Base-by-base conservation (phyloP, 1,140 invertebrate genomes). In the Megalonaias nervosa region DNA sequence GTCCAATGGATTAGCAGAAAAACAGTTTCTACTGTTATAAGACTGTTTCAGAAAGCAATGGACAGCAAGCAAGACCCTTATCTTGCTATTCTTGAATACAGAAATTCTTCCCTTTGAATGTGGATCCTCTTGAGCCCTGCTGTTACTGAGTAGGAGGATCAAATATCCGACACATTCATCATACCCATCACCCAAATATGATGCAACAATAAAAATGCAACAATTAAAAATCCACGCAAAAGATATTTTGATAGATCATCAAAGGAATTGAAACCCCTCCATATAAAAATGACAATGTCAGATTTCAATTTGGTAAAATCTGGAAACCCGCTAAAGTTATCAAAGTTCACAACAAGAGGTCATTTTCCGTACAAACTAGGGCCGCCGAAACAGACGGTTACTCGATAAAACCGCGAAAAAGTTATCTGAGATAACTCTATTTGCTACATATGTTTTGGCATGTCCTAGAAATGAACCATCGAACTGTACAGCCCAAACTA, bases 21-120 rank as follows among this genome's bases (percentile, higher is more conserved):
- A 72, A 64, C 15, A 3, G 70, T 72, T 15, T 48, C 59, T 16
- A 72, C 64, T 72, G 70, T 23, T 16, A 72, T 62, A 31, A 14
- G 57, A 11, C 17, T 48, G 11, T 5, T 72, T 2, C 21, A n/a
- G 15, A 56, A 64, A 31, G 21, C 70, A 62, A n/a, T 62, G 38
- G 70, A 64, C 23, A 48, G 15, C 16, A 17, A 55, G 38, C 70
- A 61, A 64, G 61, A 72, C 26, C 15, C 26, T 9, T 64, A 48
- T 48, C 23, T 72, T 62, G 21, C 13, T 38, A 4, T 72, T 14
- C 17, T 72, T 4, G 38, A 72, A 70, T 60, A 70, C 23, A 12
- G 68, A 26, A 70, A 70, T 58, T 15, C 16, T 31, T 31, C 4
- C 26, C 23, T 70, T n/a, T 11, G 11, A 58, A 23, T 57, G 68